Evolutionary conservation across 2,797 vertebrate genomes (phyloP), one percentile per base, ranked within the genome.

Genomic region (Cyclopterus lumpus): DNA sequence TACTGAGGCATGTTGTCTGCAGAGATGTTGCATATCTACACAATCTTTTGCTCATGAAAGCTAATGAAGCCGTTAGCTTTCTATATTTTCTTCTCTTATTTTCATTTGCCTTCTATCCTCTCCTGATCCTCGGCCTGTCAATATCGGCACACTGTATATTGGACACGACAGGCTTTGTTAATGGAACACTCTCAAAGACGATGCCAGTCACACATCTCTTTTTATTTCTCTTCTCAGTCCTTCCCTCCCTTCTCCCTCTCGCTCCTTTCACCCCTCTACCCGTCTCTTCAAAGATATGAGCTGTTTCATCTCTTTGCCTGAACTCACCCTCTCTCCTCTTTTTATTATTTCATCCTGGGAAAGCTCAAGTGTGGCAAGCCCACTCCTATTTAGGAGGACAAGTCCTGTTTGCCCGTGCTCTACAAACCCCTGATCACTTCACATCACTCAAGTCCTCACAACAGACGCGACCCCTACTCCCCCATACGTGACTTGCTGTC

Each of bases 251-350:
- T 24, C 20, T 30, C 12, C 36, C 51, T 58, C 69, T 60, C 36
- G 3, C 26, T 55, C 26, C 53, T n/a, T 6, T 58, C 20, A 60
- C 14, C 79, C 73, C 64, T 87, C 88, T 81, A 85, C 89, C 90
- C 67, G 73, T 86, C 86, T 79, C 70, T 81, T 26, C 51, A 53
- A 53, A 53, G 51, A 53, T 26, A 49, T 53, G 79, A 92, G 91
- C 46, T 61, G 81, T 91, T 91, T 73, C 92, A 93, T 93, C 86
- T 90, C 91, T 92, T 86, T 92, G 88, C 85, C 67, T 34, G 64
- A 73, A 78, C 58, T 55, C 80, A 67, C 38, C 18, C 48, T 54
- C 67, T 64, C 62, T 74, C 60, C 36, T 66, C 66, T 65, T 76
- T 77, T 78, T 81, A 83, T 83, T 84, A 80, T 84, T 84, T 87